A percentile compares a stretch with the other conserved stretches of the same genome.
These are phyloP conservation scores for Bradysia coprophila DNA, from an alignment of 1,140 invertebrate species.

Conservation along the genomic window DNA sequence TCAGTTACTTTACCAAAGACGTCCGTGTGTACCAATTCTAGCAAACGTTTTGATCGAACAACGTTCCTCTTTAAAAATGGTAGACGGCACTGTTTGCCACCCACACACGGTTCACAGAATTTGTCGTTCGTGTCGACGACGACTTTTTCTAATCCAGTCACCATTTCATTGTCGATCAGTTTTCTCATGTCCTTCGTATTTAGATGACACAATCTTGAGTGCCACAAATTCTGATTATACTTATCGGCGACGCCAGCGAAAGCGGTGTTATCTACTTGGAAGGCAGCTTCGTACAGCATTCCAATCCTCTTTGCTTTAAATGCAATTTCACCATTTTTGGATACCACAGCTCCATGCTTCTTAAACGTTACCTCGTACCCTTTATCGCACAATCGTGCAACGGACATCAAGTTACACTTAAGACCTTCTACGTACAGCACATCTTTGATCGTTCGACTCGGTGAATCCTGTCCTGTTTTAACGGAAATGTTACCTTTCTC, in stretches of 20 bases:
- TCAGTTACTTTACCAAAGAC: slow-evolving; percentile 5
- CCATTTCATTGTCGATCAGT: background rate
- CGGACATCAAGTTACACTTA: too few relatives aligned
- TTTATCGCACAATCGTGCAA: background rate
- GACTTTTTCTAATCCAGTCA: slow-evolving; percentile 1
- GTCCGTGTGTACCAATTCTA: slow-evolving; percentile 12
- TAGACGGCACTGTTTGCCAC: too few relatives aligned
- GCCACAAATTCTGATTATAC: background rate
- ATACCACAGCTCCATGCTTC: background rate
- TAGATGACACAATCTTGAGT: background rate
- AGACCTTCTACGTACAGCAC: background rate
- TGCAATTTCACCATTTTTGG: background rate
- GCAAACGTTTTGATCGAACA: slow-evolving; percentile 4
- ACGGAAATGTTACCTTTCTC: slow-evolving; percentile 7
- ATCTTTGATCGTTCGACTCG: background rate
- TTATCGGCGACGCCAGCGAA: background rate
- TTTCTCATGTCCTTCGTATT: too few relatives aligned
- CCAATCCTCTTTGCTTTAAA: background rate
- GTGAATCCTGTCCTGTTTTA: slow-evolving; percentile 12
- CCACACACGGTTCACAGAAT: slow-evolving; percentile 8
- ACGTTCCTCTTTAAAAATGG: slow-evolving; percentile 4
- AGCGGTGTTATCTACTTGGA: background rate
- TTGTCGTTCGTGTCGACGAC: slow-evolving; percentile 3
- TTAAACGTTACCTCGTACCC: too few relatives aligned
- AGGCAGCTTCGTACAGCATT: background rate